Evolutionary conservation across 1,140 invertebrate genomes (phyloP).

Genomic region (Goniozus legneri): DNA sequence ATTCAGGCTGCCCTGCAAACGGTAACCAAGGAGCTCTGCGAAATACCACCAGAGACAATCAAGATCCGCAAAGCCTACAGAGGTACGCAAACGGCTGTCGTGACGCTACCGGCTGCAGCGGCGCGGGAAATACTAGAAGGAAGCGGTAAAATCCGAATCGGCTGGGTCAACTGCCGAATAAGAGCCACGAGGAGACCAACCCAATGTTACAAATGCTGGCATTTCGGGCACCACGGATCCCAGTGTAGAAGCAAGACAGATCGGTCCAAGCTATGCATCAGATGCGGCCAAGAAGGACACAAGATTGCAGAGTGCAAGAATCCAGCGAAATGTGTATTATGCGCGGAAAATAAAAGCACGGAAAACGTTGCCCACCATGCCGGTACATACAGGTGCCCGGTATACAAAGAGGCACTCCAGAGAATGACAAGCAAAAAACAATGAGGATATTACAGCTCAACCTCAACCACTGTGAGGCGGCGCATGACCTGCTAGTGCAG

Average conservation of each 20-base stretch:
- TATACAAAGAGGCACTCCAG: neutral
- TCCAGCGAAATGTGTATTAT: neutral
- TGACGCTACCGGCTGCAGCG: too few relatives aligned
- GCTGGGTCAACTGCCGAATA: conserved; percentile 12
- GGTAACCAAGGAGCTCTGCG: too few relatives aligned
- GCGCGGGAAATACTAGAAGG: too few relatives aligned
- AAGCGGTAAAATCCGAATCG: conserved; percentile 14
- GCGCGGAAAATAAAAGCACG: neutral
- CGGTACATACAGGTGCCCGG: neutral
- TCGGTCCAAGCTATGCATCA: neutral
- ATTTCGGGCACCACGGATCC: conserved; percentile 2
- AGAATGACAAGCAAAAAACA: neutral
- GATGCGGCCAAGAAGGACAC: neutral
- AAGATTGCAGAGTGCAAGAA: conserved; percentile 75
- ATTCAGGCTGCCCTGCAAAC: too few relatives aligned
- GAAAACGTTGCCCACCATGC: neutral
- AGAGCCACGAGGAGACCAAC: neutral
- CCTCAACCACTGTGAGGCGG: conserved; percentile 9
- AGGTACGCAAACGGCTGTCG: too few relatives aligned
- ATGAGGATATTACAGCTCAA: conserved; percentile 23
- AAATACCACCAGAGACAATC: too few relatives aligned
- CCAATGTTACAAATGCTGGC: conserved; percentile 19
- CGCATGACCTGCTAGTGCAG: conserved; percentile 9
- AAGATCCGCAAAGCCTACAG: too few relatives aligned
- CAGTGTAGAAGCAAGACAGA: conserved; percentile 10